Percentiles rank a stretch among this genome's conserved stretches.
Conservation (phyloP, 1,140 invertebrate genomes). For the Caerostris darwini region DNA sequence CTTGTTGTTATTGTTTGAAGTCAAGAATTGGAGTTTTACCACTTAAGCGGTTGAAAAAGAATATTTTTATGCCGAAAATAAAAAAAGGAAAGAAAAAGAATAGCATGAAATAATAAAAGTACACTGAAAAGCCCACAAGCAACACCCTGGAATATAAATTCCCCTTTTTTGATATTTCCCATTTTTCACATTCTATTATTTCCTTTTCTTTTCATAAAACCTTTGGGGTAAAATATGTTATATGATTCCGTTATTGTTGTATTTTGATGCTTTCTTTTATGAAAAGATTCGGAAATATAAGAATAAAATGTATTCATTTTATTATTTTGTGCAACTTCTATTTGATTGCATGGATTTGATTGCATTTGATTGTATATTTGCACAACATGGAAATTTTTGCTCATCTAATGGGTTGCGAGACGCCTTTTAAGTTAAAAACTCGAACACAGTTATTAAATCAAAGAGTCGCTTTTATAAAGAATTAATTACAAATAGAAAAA, state of each 20-base stretch:
- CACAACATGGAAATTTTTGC: too few relatives aligned
- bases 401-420: too few relatives aligned
- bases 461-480: too few relatives aligned
- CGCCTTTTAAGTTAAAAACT: too few relatives aligned
- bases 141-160: background rate
- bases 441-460: too few relatives aligned
- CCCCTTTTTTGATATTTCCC: background rate
- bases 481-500: too few relatives aligned
- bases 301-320: background rate
- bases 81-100: background rate
- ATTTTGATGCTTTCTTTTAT: background rate
- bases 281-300: background rate
- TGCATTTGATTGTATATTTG: too few relatives aligned
- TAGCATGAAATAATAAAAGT: background rate
- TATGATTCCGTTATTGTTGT: background rate
- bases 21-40: conserved; percentile 23
- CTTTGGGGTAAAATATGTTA: conserved; percentile 5
- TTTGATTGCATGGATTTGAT: too few relatives aligned
- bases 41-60: conserved; percentile 12
- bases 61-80: conserved; percentile 29
- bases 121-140: background rate
- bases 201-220: background rate
- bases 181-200: conserved; percentile 13
- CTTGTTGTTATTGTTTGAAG: conserved; percentile 29
- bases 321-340: background rate